Evolutionary conservation across 2,888 invertebrate species (phyloP).

Genomic region (Coenonympha glycerion): DNA sequence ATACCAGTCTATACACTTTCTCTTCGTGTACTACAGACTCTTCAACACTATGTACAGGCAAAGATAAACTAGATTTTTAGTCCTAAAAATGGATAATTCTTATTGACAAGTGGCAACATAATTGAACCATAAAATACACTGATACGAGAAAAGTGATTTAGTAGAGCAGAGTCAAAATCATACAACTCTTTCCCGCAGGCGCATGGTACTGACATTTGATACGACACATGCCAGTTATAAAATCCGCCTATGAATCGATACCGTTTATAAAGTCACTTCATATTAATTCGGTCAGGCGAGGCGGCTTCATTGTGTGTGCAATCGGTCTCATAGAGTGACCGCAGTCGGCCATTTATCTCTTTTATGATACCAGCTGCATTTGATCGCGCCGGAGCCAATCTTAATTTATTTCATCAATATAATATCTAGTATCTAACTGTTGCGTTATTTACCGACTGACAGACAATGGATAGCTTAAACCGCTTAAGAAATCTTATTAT

Average conservation of each 20-base stretch:
- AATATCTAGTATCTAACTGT: neutral
- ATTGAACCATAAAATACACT: no score
- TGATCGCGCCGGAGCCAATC: neutral
- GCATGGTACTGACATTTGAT: neutral
- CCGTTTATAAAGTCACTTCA: constrained; percentile 22
- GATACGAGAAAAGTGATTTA: no score
- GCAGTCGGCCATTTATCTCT: constrained; percentile 20
- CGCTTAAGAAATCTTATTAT: neutral
- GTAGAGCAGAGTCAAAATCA: no score
- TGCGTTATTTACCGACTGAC: constrained; percentile 1
- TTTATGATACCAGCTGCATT: constrained; percentile 15
- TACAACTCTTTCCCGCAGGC: no score
- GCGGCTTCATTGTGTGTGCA: constrained; percentile 36
- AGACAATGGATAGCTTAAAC: neutral
- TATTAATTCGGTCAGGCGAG: constrained; percentile 22
- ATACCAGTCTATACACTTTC: constrained; percentile 9
- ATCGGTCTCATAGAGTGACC: constrained; percentile 39
- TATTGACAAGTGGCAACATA: neutral
- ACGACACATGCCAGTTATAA: constrained; percentile 7
- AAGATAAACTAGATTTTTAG: neutral
- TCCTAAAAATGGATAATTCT: neutral
- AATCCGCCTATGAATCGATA: constrained; percentile 16
- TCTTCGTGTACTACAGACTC: neutral
- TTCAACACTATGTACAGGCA: neutral
- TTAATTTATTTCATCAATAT: constrained; percentile 1